A percentile compares a stretch with the other conserved stretches of the same genome.
Evolutionary conservation across 1,140 invertebrate genomes (phyloP).

Genomic region (Diabrotica virgifera): DNA sequence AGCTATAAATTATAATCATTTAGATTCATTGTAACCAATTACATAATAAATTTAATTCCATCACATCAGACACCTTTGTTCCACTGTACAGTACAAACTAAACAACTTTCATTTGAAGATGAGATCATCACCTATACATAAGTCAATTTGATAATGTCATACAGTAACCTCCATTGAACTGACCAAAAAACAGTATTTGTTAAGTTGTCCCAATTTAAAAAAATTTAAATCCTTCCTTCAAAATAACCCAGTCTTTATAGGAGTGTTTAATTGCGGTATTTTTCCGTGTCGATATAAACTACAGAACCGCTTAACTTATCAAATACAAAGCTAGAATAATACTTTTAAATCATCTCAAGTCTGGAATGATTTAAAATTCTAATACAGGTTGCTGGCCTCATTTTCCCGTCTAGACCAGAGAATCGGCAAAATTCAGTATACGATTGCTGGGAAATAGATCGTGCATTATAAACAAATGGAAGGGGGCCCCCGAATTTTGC

Average conservation of each 20-base stretch:
- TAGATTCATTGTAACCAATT: background rate
- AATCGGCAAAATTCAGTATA: background rate
- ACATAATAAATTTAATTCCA: slow-evolving; percentile 1
- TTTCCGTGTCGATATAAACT: no score
- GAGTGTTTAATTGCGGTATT: no score
- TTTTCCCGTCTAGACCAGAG: background rate
- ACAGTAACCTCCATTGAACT: background rate
- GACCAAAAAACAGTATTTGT: background rate
- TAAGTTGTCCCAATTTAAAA: no score
- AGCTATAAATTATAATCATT: no score
- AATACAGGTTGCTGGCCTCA: background rate
- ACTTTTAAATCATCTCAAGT: no score
- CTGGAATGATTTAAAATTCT: no score
- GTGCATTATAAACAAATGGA: background rate
- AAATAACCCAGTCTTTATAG: background rate
- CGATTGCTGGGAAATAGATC: background rate
- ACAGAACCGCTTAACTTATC: no score
- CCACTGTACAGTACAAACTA: slow-evolving; percentile 30
- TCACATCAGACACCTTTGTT: slow-evolving; percentile 15
- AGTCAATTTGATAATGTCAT: slow-evolving; percentile 9
- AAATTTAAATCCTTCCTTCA: background rate
- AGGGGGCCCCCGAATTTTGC: background rate
- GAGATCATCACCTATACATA: slow-evolving; percentile 40
- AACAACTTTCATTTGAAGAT: slow-evolving; percentile 40
- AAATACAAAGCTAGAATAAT: no score